phyloP scores from a whole-genome alignment of 2,113 vertebrate genomes.

The Bufo bufo region DNA sequence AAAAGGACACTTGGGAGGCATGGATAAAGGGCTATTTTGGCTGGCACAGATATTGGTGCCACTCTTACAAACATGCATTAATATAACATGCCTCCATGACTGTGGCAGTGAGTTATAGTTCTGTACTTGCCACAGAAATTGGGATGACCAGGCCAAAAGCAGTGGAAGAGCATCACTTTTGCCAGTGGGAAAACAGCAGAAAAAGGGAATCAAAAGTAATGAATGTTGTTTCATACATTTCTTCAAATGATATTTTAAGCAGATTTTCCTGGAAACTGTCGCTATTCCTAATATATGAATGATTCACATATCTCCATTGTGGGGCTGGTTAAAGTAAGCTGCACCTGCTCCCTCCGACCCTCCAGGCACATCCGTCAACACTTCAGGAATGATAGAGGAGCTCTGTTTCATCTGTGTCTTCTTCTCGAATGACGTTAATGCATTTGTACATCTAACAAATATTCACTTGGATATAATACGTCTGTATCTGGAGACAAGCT shows the following conservation, averaged over 20 bases:
- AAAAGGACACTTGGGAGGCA: too few species aligned
- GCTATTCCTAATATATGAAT: neutral
- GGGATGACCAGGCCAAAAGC: too few species aligned
- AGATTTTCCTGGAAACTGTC: neutral
- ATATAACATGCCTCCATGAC: too few species aligned
- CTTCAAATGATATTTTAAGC: too few species aligned
- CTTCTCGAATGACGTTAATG: neutral
- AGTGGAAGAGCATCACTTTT: too few species aligned
- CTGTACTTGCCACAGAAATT: neutral
- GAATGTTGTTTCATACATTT: too few species aligned
- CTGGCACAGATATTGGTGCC: too few species aligned
- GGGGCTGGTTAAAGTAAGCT: neutral
- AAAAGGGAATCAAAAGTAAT: too few species aligned
- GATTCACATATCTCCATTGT: neutral
- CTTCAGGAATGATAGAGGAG: neutral
- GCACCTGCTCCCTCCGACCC: neutral
- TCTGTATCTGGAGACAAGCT: neutral
- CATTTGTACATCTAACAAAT: constrained; percentile 17
- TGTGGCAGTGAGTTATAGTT: too few species aligned
- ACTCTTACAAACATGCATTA: too few species aligned
- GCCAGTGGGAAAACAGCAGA: too few species aligned
- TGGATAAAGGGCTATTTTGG: too few species aligned
- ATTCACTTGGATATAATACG: neutral
- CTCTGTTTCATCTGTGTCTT: neutral
- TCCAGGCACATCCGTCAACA: neutral